Evolutionary conservation across 2,888 invertebrate species (phyloP), one percentile per base, ranked within the genome.

Genomic region (Athalia cordata): DNA sequence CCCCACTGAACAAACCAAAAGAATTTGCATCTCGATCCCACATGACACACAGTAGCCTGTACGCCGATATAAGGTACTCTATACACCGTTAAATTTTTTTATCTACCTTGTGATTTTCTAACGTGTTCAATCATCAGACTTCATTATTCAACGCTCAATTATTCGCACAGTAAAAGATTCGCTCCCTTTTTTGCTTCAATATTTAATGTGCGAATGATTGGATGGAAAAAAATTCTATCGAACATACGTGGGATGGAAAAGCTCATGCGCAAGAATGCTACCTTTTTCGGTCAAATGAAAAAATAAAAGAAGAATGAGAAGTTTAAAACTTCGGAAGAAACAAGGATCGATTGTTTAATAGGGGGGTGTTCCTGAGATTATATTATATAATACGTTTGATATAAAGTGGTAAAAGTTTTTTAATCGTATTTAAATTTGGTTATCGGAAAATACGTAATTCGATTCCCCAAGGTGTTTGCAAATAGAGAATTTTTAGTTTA

Each of bases 1-100:
- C 59, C 59, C 59, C 59, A 72, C 72, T 8, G 59, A 72, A 72
- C 72, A 72, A 72, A 72, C 72, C 72, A 15, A 59, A 72, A 72
- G 72, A 59, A 72, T 72, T 72, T 72, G 72, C 72, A 72, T 72
- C 59, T 7, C 59, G 45, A 15, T 47, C 15, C 13, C 59, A 47
- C 59, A 59, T 72, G 0, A 29, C 29, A 29, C 47, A 59, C 8
- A 57, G 5, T 13, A 72, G 45, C 47, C 15, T 59, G 3, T 50
- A 0, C 9, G 5, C n/a, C 15, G 11, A 13, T 43, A 15, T 47
- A 66, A 7, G 0, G 55, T 29, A 29, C 4, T 9, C 7, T 29
- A 13, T 50, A 50, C 15, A 11, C 15, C 0, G 9, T 52, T 29
- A 52, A 8, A 8, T 9, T 67, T 4, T 61, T 15, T 13, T 15